Percentiles rank a stretch among this genome's conserved stretches.
These are phyloP conservation scores for Gobiocypris rarus DNA, from an alignment of 2,113 vertebrate species.

Conservation along the genomic window DNA sequence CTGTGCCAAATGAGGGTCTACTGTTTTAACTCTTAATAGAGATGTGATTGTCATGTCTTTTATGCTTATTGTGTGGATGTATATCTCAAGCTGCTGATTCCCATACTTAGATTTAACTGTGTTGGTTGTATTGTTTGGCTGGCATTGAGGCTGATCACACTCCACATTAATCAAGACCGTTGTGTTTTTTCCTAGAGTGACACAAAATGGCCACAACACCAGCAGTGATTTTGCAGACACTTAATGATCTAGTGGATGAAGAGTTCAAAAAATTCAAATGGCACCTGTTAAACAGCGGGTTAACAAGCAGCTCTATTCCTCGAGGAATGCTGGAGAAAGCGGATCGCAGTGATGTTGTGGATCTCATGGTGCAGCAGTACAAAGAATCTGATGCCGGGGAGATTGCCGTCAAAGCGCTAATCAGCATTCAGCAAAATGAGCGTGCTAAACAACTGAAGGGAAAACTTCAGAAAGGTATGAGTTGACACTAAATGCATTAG, in stretches of 20 bases:
- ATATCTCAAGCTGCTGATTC: no score
- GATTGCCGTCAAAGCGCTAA: neutral
- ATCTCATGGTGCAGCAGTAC: conserved; percentile 21
- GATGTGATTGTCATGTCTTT: no score
- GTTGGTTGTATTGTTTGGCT: no score
- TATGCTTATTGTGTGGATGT: no score
- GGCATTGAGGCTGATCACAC: neutral
- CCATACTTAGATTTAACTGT: no score
- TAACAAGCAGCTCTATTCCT: neutral
- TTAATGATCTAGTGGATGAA: neutral
- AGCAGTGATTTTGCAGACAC: neutral
- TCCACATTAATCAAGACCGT: no score
- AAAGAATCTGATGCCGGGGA: neutral
- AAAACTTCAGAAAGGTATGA: conserved; percentile 12
- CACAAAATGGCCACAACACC: neutral
- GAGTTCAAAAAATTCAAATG: conserved; percentile 40
- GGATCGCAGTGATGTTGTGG: neutral
- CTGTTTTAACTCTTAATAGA: no score
- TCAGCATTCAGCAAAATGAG: neutral
- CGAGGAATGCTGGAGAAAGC: conserved; percentile 5
- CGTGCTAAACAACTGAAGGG: neutral
- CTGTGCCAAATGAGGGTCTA: no score
- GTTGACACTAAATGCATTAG: neutral
- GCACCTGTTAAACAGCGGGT: neutral
- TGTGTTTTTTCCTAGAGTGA: conserved; percentile 2